Percentiles rank a stretch among this genome's conserved stretches.
phyloP scores from a whole-genome alignment of 2,113 vertebrate species.

The Gymnobelideus leadbeateri region DNA sequence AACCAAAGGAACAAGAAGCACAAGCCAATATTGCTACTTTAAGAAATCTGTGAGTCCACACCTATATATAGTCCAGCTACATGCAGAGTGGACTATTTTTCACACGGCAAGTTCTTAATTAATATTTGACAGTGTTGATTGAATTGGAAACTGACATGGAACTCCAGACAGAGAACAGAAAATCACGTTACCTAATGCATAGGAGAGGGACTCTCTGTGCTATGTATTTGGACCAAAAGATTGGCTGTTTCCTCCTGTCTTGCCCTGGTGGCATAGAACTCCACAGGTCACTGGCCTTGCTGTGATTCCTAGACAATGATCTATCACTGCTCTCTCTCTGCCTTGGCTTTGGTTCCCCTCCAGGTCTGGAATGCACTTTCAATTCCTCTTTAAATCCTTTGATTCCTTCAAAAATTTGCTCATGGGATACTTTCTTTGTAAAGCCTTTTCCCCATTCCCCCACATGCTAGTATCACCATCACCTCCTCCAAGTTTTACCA shows the following conservation, averaged over 20 bases:
- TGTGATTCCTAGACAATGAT: neutral
- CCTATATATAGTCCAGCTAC: neutral
- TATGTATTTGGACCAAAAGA: slow-evolving; percentile 31
- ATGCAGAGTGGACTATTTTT: neutral
- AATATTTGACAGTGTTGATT: neutral
- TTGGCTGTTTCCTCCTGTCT: slow-evolving; percentile 64
- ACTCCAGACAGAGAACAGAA: neutral
- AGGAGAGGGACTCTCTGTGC: neutral
- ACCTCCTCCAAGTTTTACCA: neutral
- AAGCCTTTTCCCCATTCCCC: neutral
- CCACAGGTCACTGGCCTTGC: neutral
- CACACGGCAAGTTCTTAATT: neutral
- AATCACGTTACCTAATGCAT: neutral
- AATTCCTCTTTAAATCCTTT: neutral
- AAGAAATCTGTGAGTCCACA: neutral
- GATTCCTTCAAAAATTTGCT: neutral
- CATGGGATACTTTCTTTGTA: neutral
- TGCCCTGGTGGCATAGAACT: slow-evolving; percentile 29
- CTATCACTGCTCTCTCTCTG: neutral
- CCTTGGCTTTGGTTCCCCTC: neutral
- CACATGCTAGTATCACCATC: neutral
- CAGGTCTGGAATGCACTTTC: neutral
- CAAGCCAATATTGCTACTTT: neutral
- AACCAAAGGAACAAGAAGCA: neutral
- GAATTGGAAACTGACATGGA: neutral